Base-by-base conservation (phyloP, 2,888 invertebrate genomes). In the Altica lythri region DNA sequence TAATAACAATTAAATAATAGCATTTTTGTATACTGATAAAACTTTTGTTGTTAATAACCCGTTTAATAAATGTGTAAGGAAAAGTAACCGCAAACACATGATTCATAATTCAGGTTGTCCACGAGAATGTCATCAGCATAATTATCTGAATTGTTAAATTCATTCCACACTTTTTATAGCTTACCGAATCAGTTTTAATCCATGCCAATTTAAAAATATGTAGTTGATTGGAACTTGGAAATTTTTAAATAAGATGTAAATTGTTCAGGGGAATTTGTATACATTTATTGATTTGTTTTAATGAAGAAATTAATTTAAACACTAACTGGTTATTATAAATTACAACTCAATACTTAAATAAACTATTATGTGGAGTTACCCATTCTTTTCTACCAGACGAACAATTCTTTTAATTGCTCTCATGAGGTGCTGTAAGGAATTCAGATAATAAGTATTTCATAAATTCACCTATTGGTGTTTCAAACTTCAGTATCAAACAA, bases 381-480 rank as follows among this genome's bases (percentile, higher is more conserved):
- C n/a, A n/a, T n/a, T n/a, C n/a, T n/a, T n/a, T n/a, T n/a, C n/a
- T n/a, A n/a, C n/a, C n/a, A n/a, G n/a, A n/a, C n/a, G n/a, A n/a
- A n/a, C n/a, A n/a, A n/a, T n/a, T n/a, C n/a, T n/a, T n/a, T n/a
- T n/a, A n/a, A n/a, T n/a, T n/a, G n/a, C n/a, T n/a, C n/a, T n/a
- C n/a, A n/a, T n/a, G n/a, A n/a, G n/a, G n/a, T n/a, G n/a, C n/a
- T n/a, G n/a, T n/a, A n/a, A n/a, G n/a, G 22, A 22, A 22, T 22
- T 22, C 22, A 22, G 22, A 22, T 22, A 4, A 5, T 22, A 8
- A 5, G 4, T 22, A 5, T 22, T 22, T 22, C 4, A 22, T 5
- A 93, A 92, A 76, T 80, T 92, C 63, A 84, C 86, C 8, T 81
- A 88, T 93, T 66, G 93, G 93, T 0, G 73, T 93, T 2, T 92